A percentile compares a stretch with the other conserved stretches of the same genome.
Evolutionary conservation across 1,140 invertebrate genomes (phyloP).

Genomic region (Antheraea mylitta): DNA sequence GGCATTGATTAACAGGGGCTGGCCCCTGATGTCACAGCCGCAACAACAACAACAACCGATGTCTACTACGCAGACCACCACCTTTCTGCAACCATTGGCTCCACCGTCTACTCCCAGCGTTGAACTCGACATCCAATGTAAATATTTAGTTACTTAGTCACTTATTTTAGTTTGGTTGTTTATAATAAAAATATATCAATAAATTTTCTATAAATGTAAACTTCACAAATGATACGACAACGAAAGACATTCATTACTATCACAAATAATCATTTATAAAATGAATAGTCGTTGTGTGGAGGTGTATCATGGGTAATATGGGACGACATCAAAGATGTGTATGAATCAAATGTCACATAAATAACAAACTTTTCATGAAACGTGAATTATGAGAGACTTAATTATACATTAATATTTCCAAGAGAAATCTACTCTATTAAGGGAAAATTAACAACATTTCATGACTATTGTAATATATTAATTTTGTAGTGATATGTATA

Average conservation of each 20-base stretch:
- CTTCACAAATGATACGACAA: background rate
- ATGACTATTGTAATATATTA: no score
- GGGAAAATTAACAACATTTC: no score
- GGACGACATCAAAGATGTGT: background rate
- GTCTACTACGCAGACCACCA: conserved; percentile 75
- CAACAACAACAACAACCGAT: conserved; percentile 56
- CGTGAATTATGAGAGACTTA: background rate
- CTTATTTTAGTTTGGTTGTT: background rate
- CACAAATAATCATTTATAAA: background rate
- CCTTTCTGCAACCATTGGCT: conserved; percentile 51
- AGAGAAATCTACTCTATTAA: background rate
- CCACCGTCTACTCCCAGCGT: conserved; percentile 54
- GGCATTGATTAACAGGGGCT: conserved; percentile 83
- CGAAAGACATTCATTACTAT: background rate
- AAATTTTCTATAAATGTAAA: background rate
- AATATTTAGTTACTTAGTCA: conserved; percentile 29
- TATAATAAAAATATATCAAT: background rate
- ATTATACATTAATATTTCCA: background rate
- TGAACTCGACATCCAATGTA: conserved; percentile 72
- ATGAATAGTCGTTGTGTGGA: background rate
- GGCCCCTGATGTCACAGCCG: conserved; percentile 52
- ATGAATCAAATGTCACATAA: background rate
- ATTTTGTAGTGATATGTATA: no score
- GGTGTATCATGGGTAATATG: background rate
- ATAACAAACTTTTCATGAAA: background rate